phyloP scores from a whole-genome alignment of 2,113 vertebrate species.

The Blennius ocellaris region DNA sequence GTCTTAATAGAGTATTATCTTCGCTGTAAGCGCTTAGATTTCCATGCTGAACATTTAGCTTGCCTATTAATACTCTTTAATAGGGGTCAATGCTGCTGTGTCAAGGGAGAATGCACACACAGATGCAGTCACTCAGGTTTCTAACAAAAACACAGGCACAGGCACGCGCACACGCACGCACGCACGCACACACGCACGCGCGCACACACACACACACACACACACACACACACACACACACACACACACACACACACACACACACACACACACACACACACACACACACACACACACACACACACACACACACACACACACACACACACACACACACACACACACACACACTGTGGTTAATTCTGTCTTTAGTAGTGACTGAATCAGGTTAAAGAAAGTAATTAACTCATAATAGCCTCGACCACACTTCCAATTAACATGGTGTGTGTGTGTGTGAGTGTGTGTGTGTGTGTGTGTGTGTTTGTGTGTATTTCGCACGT shows the following conservation, averaged over 20 bases:
- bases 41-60: slow-evolving; percentile 63
- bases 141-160: slow-evolving; percentile 19
- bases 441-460: slow-evolving; percentile 7
- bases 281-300: slow-evolving; percentile 18
- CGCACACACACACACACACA: slow-evolving; percentile 13
- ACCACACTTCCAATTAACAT: slow-evolving; percentile 56
- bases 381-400: slow-evolving; percentile 68
- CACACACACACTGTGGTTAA: slow-evolving; percentile 47
- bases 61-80: slow-evolving; percentile 74
- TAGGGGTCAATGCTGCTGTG: slow-evolving; percentile 66
- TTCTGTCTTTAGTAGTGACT: slow-evolving; percentile 49
- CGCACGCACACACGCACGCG: slow-evolving; percentile 5
- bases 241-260: slow-evolving; percentile 14
- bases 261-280: slow-evolving; percentile 22
- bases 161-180: too few relatives aligned
- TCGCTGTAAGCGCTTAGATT: slow-evolving; percentile 47
- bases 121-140: slow-evolving; percentile 18
- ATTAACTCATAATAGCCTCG: slow-evolving; percentile 69
- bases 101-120: slow-evolving; percentile 48
- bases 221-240: slow-evolving; percentile 17
- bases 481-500: not conserved
- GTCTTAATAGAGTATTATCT: slow-evolving; percentile 52
- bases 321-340: slow-evolving; percentile 13
- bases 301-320: slow-evolving; percentile 12
- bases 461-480: slow-evolving; percentile 13